Base-by-base conservation (phyloP, 2,888 invertebrate genomes). In the Cantharis rustica region DNA sequence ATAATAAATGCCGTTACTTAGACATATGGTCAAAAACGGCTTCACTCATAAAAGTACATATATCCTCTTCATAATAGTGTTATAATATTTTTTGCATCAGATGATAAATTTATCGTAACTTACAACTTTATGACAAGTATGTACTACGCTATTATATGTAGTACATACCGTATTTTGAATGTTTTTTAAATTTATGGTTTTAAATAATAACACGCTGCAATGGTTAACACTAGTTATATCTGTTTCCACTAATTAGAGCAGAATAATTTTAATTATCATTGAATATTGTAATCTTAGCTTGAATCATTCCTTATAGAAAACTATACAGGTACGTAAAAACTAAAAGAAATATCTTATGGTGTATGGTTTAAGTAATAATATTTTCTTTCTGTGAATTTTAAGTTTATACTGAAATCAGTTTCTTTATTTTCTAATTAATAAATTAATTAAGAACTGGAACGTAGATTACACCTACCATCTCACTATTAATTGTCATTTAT, bases 241-340 rank as follows among this genome's bases (percentile, higher is more conserved):
- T 47, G 7, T 47, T 47, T n/a, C 7, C n/a, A n/a, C n/a, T 47
- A 66, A 75, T 75, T 75, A 69, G 75, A 75, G 71, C 75, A 75
- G 71, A 75, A 75, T 75, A 66, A 71, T 71, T 68, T 61, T 69
- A 75, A 75, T 70, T 70, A 74, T 10, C 20, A 17, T 20, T 10
- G 31, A 15, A 61, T 69, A 61, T 73, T 15, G 27, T 7, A 7
- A 26, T 72, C 31, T 68, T 68, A 68, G 20, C 68, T 68, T 10
- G n/a, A 61, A 16, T 68, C 27, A n/a, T 10, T 16, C 20, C 16
- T n/a, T 13, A 47, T 47, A n/a, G n/a, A 47, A 47, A 47, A n/a
- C n/a, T 47, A 47, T n/a, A n/a, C 7, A n/a, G 13, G 47, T 31
- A 31, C 13, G 13, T 47, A n/a, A 47, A 47, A 47, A 5, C 47